A percentile compares a stretch with the other conserved stretches of the same genome.
Evolutionary conservation across 2,888 invertebrate species (phyloP).

Genomic region (Sphaerophoria rueppellii): DNA sequence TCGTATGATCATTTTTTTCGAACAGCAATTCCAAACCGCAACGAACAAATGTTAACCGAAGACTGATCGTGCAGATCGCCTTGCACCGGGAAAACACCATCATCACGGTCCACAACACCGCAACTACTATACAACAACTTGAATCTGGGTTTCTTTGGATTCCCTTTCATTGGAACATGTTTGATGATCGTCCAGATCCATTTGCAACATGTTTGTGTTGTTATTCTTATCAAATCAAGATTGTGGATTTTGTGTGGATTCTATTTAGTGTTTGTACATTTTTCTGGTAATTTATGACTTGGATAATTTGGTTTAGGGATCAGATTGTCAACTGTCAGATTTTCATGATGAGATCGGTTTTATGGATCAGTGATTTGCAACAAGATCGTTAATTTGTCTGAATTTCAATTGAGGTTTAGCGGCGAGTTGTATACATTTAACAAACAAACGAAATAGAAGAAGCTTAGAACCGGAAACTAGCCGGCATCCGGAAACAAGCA

Average conservation of each 20-base stretch:
- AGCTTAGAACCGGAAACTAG: too few relatives aligned
- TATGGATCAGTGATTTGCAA: too few relatives aligned
- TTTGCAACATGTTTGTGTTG: constrained; percentile 53
- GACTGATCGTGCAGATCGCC: constrained; percentile 68
- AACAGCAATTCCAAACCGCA: constrained; percentile 37
- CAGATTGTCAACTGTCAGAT: not conserved
- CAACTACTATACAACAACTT: constrained; percentile 19
- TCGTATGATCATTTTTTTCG: constrained; percentile 7
- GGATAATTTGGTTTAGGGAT: not conserved
- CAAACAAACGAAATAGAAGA: too few relatives aligned
- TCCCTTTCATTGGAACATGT: constrained; percentile 71
- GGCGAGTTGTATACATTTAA: too few relatives aligned
- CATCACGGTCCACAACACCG: not conserved
- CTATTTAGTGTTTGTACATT: constrained; percentile 4
- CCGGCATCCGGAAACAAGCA: too few relatives aligned
- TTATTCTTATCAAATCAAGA: constrained; percentile 30
- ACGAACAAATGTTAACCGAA: constrained; percentile 68
- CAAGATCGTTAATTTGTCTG: too few relatives aligned
- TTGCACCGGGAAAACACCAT: constrained; percentile 59
- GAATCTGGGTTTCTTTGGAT: constrained; percentile 26
- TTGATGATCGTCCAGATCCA: constrained; percentile 3
- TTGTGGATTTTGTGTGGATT: constrained; percentile 49
- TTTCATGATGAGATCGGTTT: not conserved
- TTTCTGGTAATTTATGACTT: too few relatives aligned
- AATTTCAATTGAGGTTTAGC: too few relatives aligned